Base-by-base conservation (phyloP, 1,140 invertebrate species). In the Cepaea nemoralis region DNA sequence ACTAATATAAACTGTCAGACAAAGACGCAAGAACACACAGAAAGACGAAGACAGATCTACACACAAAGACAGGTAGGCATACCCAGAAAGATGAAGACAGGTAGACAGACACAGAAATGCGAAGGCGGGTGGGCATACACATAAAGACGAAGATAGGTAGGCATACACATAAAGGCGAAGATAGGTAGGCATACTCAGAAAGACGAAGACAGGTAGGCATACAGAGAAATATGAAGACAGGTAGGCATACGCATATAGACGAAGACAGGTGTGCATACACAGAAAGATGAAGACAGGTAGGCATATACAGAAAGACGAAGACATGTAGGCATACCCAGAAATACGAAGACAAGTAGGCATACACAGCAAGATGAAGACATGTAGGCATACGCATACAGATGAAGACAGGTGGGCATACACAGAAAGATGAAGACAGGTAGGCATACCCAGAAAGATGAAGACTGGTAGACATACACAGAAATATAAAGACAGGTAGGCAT, bases 251-350 rank as follows among this genome's bases (percentile, higher is more conserved):
- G 24, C 14, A 31, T 42, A 31, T 10, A 31, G 55, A 70, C 35
- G n/a, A 16, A 45, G 40, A 40, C 37, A 35, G 40, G 74, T 39
- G 59, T 39, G 42, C 45, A 70, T 39, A 79, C 37, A 79, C 59
- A 39, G 55, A 48, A 37, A 69, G 55, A 79, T 33, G 45, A 37
- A 70, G 55, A 79, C 77, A 79, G 27, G 31, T 35, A 78, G 48
- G 40, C 55, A 67, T 10, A 42, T 59, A 37, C n/a, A 67, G 33
- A 67, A 50, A 42, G 31, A 67, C 14, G n/a, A 42, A 45, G 35
- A 50, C n/a, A 50, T n/a, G 42, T 6, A 50, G 33, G 35, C 39
- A 76, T 37, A 50, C 63, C 19, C 12, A 45, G 40, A 24, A 39
- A 33, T 31, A 81, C 45, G 59, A 45, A 42, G 40, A 70, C 35